These are phyloP conservation scores for Psococerastis gibbosa DNA, from an alignment of 2,888 invertebrate species.

Conservation along the genomic window DNA sequence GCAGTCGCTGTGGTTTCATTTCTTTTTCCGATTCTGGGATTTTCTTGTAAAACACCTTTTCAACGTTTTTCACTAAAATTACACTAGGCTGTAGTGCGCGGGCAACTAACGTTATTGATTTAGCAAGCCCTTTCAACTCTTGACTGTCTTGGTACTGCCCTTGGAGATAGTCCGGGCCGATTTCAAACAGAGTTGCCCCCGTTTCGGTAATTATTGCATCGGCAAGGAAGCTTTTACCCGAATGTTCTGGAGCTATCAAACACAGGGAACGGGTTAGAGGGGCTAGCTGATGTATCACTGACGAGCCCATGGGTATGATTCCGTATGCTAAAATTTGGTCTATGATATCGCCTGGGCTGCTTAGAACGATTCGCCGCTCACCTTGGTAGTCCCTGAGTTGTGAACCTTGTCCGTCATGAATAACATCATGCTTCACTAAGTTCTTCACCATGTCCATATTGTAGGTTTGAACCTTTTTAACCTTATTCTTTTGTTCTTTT, in stretches of 20 bases:
- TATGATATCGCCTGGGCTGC: conserved; percentile 38
- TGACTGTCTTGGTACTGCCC: conserved; percentile 49
- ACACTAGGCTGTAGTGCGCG: conserved; percentile 48
- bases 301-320: conserved; percentile 34
- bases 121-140: conserved; percentile 43
- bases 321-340: conserved; percentile 39
- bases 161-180: conserved; percentile 45
- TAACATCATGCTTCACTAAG: conserved; percentile 41
- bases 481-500: conserved; percentile 14
- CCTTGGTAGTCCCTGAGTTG: conserved; percentile 46
- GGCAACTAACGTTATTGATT: conserved; percentile 43
- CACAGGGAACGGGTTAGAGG: conserved; percentile 35
- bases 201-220: conserved; percentile 57
- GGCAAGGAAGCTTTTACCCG: conserved; percentile 50
- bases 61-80: conserved; percentile 44
- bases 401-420: conserved; percentile 38
- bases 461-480: conserved; percentile 27
- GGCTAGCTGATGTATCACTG: conserved; percentile 19
- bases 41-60: conserved; percentile 46
- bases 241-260: conserved; percentile 45
- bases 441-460: conserved; percentile 40
- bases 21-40: conserved; percentile 40
- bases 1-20: conserved; percentile 46
- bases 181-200: conserved; percentile 53
- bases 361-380: too few species aligned